These are phyloP conservation scores for Scolanthus callimorphus DNA, from an alignment of 92 coral and sea anemone genomes.

Conservation along the genomic window DNA sequence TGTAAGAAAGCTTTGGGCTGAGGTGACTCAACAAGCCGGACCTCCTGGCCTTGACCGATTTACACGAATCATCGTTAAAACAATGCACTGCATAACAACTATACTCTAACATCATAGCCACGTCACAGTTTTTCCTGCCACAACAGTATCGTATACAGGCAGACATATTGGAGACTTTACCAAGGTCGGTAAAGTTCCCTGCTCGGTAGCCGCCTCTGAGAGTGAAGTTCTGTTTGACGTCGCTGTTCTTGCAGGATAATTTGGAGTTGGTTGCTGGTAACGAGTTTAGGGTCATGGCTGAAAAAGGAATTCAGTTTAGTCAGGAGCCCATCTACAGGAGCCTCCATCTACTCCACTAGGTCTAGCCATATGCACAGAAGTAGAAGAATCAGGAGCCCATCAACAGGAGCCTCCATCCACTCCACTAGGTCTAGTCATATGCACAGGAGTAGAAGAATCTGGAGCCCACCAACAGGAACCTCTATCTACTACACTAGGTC, in stretches of 20 bases:
- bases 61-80: conserved; percentile 53
- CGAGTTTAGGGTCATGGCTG: conserved; percentile 85
- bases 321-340: too few relatives aligned
- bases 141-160: conserved; percentile 94
- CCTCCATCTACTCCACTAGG: too few relatives aligned
- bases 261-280: conserved; percentile 85
- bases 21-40: conserved; percentile 75
- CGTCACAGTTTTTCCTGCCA: conserved; percentile 89
- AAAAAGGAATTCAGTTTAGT: not conserved
- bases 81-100: conserved; percentile 92
- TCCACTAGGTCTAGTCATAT: too few relatives aligned
- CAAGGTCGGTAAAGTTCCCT: conserved; percentile 83
- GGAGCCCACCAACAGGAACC: too few relatives aligned
- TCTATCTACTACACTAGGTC: too few relatives aligned
- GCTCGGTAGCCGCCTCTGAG: conserved; percentile 92
- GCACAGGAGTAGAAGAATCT: too few relatives aligned
- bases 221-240: conserved; percentile 71
- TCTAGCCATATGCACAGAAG: too few relatives aligned
- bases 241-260: conserved; percentile 92
- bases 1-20: conserved; percentile 80
- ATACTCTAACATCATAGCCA: conserved; percentile 84
- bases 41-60: conserved; percentile 80
- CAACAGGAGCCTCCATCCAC: too few relatives aligned
- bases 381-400: too few relatives aligned
- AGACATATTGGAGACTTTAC: conserved; percentile 80